Evolutionary conservation across 1,140 invertebrate species (phyloP).

Genomic region (Lasioglossum baleicum): DNA sequence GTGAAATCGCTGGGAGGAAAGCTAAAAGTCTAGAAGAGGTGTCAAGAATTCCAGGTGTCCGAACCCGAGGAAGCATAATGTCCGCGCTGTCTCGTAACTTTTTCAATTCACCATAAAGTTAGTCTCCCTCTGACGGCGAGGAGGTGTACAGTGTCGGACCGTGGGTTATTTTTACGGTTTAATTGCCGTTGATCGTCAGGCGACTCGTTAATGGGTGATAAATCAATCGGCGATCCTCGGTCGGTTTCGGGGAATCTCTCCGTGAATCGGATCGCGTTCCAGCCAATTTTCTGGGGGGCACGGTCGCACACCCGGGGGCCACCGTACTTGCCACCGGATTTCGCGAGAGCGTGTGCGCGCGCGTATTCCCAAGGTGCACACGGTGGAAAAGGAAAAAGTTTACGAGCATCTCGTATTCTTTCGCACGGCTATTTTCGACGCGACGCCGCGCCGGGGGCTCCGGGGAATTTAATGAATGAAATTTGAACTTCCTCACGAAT

Average conservation of each 20-base stretch:
- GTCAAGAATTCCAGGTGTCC: not conserved
- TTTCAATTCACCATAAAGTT: constrained; percentile 21
- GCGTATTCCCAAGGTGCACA: constrained; percentile 17
- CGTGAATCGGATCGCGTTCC: too few relatives aligned
- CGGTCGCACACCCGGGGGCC: too few relatives aligned
- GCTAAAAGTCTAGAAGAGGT: not conserved
- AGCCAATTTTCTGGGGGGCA: too few relatives aligned
- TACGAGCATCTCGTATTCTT: constrained; percentile 48
- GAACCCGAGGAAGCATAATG: not conserved
- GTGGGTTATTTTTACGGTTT: not conserved
- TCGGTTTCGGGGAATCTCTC: not conserved
- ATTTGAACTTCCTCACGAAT: constrained; percentile 41
- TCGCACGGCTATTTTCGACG: constrained; percentile 48
- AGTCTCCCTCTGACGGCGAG: not conserved
- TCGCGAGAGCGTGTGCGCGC: constrained; percentile 5
- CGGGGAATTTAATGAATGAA: constrained; percentile 50
- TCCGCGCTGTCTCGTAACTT: not conserved
- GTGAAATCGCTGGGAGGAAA: not conserved
- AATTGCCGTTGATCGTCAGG: constrained; percentile 19
- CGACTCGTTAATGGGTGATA: constrained; percentile 15
- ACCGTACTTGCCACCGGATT: not conserved
- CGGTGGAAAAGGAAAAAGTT: constrained; percentile 37
- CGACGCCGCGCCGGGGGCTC: constrained; percentile 29
- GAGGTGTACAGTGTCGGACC: not conserved
- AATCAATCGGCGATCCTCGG: not conserved